Base-by-base conservation (phyloP, 2,888 invertebrate species). In the Sympetrum striolatum region DNA sequence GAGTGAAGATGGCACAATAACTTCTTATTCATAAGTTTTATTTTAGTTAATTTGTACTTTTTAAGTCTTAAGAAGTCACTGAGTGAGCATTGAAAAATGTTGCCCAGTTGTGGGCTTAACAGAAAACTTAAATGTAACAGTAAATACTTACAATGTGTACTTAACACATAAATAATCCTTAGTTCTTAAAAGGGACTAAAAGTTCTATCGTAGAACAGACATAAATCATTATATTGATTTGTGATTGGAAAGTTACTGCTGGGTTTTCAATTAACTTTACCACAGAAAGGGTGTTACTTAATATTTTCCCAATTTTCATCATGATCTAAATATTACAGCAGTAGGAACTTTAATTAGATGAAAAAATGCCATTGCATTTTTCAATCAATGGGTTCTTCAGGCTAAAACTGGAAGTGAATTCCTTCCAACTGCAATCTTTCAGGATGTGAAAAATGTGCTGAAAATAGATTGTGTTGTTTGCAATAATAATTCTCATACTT, bases 1-100 rank as follows among this genome's bases (percentile, higher is more conserved):
- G 86, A 86, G 37, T 86, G 86, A 64, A 86, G 37, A 86, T 86
- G 86, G 86, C 86, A 86, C 86, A 86, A 86, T 31, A 64, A 60
- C 60, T 86, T 86, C 37, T 60, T 64, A 53, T n/a, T 3, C 8
- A 37, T 86, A 86, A 60, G 22, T 58, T 86, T 82, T 86, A n/a
- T 60, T 35, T 37, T 60, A 60, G 18, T 25, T 82, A 58, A 14
- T 64, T 82, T 53, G 37, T 60, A 86, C 86, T 37, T 60, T 58
- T 60, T 35, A 82, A 53, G 58, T 58, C 35, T 18, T 86, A 37
- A 86, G 86, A 37, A 86, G 53, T 37, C 60, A 37, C 35, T 60
- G 60, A 25, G n/a, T 60, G 73, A 31, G 73, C 73, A 25, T 73
- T 22, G 31, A 1, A 31, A 31, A 25, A 31, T 25, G 4, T 73